Evolutionary conservation across 1,140 invertebrate genomes (phyloP), one percentile per base, ranked within the genome.

Genomic region (Hylaeus anthracinus): DNA sequence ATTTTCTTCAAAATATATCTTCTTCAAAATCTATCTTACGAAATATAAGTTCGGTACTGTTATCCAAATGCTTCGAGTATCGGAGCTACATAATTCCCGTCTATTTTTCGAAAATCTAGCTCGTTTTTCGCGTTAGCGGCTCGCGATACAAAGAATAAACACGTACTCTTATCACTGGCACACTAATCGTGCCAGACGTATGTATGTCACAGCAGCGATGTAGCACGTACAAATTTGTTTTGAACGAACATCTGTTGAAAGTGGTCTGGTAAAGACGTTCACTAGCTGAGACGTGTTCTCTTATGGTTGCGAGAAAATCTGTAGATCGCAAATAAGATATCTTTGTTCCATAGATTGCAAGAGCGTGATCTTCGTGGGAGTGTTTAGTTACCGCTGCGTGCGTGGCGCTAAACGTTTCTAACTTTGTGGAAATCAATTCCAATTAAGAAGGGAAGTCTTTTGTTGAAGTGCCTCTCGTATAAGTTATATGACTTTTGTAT

Each of bases 151-250:
- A 48, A 61, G 71, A 56, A 70, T 70, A 83, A 77, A 69, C 55
- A n/a, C 61, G 63, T 56, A 43, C 61, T 83, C 60, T 86, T 86
- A 86, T 86, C 85, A 73, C 55, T 0, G 48, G 55, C n/a, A 60
- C 72, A 72, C 81, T 86, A 86, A 86, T 86, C 73, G 43, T 2
- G 37, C 37, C 69, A 58, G 60, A 77, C 48, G 71, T 45, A 63
- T 83, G 70, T 76, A 43, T 69, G 72, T 61, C 81, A 63, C 41
- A 39, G 26, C 26, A 45, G 53, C 48, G 15, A 73, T 65, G 72
- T 82, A 51, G 71, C 48, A 70, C 72, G 56, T 58, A 74, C 72
- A 75, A 84, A 78, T 87, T 78, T 74, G 73, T 73, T 69, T 78
- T 64, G 37, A 82, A 64, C 72, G 77, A 65, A 63, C 9, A 71